These are phyloP conservation scores for Steinernema feltiae DNA, from an alignment of 1,140 invertebrate genomes.

Conservation along the genomic window DNA sequence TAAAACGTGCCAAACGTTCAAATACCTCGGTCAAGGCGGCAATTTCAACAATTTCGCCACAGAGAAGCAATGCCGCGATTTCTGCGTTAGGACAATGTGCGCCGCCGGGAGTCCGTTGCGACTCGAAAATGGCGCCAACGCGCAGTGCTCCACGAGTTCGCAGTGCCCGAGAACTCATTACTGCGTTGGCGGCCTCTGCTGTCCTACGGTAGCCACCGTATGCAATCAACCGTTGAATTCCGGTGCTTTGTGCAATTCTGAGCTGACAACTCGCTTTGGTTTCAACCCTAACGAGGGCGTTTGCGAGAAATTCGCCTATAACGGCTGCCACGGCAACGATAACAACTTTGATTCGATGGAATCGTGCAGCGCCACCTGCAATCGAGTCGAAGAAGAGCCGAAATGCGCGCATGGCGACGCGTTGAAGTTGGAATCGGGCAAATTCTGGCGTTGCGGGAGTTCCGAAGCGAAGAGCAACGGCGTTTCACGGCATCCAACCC, in stretches of 20 bases:
- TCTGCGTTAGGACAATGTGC: conserved; percentile 35
- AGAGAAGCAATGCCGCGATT: conserved; percentile 39
- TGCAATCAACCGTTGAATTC: conserved; percentile 35
- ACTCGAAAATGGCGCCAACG: conserved; percentile 34
- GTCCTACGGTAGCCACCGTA: conserved; percentile 39
- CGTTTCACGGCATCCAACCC: not conserved
- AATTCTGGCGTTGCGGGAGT: conserved; percentile 34
- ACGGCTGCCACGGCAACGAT: conserved; percentile 44
- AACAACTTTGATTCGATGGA: conserved; percentile 33
- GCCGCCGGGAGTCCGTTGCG: conserved; percentile 37
- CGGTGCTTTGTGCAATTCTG: conserved; percentile 26
- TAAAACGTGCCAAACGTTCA: conserved; percentile 35
- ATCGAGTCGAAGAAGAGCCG: conserved; percentile 34
- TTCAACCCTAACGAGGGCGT: conserved; percentile 32
- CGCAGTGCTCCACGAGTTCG: conserved; percentile 25
- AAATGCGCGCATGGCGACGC: conserved; percentile 33
- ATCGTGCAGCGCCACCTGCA: conserved; percentile 31
- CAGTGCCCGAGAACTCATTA: conserved; percentile 41
- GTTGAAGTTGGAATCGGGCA: conserved; percentile 27
- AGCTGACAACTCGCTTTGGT: conserved; percentile 36
- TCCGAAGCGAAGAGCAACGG: conserved; percentile 20
- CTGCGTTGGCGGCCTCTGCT: conserved; percentile 33
- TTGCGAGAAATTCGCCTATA: conserved; percentile 40
- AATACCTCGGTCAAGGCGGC: conserved; percentile 44
- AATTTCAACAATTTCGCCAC: conserved; percentile 48